Conservation (phyloP, 1,140 invertebrate species). For the Drosophila repletoides region DNA sequence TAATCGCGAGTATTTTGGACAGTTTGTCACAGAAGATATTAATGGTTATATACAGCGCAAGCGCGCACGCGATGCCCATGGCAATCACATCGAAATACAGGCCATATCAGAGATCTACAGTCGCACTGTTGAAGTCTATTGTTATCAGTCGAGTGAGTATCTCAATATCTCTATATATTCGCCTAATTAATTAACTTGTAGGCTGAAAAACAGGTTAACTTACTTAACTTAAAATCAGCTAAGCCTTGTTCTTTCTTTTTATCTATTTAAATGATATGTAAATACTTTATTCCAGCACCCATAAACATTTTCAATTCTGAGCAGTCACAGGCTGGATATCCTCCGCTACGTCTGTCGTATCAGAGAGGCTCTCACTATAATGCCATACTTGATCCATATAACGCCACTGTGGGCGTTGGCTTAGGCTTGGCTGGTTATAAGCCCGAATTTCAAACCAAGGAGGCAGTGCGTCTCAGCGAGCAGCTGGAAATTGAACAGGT, state of each 20-base stretch:
- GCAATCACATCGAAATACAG: slow-evolving; percentile 97
- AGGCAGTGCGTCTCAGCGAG: slow-evolving; percentile 92
- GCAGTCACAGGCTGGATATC: slow-evolving; percentile 88
- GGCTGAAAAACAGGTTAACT: no score
- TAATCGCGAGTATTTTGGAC: slow-evolving; percentile 95
- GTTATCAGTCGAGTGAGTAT: slow-evolving; percentile 90
- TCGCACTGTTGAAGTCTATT: slow-evolving; percentile 95
- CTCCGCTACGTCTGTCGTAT: slow-evolving; percentile 94
- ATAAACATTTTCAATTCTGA: slow-evolving; percentile 94
- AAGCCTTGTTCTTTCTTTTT: no score
- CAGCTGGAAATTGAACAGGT: slow-evolving; percentile 92
- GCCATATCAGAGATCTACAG: slow-evolving; percentile 97
- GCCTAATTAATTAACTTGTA: no score
- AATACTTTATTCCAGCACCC: slow-evolving; percentile 86
- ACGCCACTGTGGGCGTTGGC: slow-evolving; percentile 92
- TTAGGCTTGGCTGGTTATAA: slow-evolving; percentile 93
- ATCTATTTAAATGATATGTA: slow-evolving; percentile 4
- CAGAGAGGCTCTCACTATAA: slow-evolving; percentile 96
- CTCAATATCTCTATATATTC: no score
- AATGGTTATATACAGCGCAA: slow-evolving; percentile 92
- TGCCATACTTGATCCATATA: slow-evolving; percentile 94
- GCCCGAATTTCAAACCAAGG: slow-evolving; percentile 90
- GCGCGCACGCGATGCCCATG: slow-evolving; percentile 90
- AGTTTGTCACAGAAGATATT: slow-evolving; percentile 97
- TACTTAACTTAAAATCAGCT: no score